Evolutionary conservation across 2,888 invertebrate genomes (phyloP).

Genomic region (Athrips mouffetella): DNA sequence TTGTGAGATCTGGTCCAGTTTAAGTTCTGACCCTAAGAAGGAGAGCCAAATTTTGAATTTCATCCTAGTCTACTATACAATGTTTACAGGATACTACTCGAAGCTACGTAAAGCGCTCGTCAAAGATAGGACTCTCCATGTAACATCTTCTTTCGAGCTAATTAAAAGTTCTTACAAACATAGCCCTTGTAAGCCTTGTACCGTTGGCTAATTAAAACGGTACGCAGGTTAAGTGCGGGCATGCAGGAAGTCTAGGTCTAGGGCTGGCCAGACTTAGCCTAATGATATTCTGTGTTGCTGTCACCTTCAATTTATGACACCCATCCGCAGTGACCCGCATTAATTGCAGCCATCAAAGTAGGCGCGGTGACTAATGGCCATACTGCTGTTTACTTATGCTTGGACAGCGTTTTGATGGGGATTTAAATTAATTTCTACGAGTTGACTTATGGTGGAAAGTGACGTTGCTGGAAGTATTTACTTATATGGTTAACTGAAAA

Average conservation of each 20-base stretch:
- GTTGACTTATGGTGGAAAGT: neutral
- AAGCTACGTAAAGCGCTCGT: too few relatives aligned
- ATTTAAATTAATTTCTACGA: neutral
- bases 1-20: too few relatives aligned
- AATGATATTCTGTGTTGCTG: neutral
- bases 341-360: neutral
- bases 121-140: neutral
- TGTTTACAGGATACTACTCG: too few relatives aligned
- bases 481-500: too few relatives aligned
- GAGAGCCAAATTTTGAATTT: too few relatives aligned
- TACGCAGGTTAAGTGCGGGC: slow-evolving; percentile 10
- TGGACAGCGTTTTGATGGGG: neutral
- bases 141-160: neutral
- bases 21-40: too few relatives aligned
- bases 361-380: neutral
- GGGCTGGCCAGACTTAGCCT: neutral
- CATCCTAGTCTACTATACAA: too few relatives aligned
- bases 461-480: too few relatives aligned
- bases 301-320: neutral
- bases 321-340: neutral
- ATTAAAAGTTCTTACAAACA: slow-evolving; percentile 12
- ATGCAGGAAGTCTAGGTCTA: neutral
- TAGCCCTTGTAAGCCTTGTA: slow-evolving; percentile 2
- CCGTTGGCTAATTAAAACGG: slow-evolving; percentile 9
- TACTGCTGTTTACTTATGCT: neutral